Evolutionary conservation across 2,113 vertebrate species (phyloP), one percentile per base, ranked within the genome.

Genomic region (Gymnocephalus cernua): DNA sequence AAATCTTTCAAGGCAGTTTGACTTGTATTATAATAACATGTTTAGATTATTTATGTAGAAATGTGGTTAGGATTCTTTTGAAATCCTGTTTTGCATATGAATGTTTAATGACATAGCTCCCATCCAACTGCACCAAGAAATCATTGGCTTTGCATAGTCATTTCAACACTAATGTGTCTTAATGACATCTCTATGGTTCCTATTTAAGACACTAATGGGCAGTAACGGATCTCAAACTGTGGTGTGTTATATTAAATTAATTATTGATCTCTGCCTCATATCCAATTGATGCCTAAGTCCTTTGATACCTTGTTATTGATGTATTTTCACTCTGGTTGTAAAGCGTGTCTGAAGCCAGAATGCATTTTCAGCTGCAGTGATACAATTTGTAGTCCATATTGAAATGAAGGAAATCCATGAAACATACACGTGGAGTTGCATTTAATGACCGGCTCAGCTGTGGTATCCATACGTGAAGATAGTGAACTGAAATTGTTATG

Each of bases 201-300:
- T 66, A 80, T 84, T 91, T 84, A 78, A 83, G 84, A 83, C 66
- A 63, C 83, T 93, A 93, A 92, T 93, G 76, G 89, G 78, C 83
- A 89, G 84, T 91, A 90, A 92, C 79, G 80, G 83, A 85, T 89
- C 66, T 86, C 87, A 88, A 88, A 82, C 84, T 80, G 90, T 62
- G 81, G 83, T 82, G 62, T 84, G 86, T 92, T 86, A 86, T 86
- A 91, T 90, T 85, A 90, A 93, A 93, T 93, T 82, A 92, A 92
- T 91, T 88, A 92, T 92, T 74, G 90, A 93, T 93, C 83, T 16
- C 57, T 21, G 77, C 71, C 74, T 89, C 45, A 38, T 82, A 84
- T 59, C 84, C 74, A 63, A 91, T 89, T 86, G 83, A 85, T 79
- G 86, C 88, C 85, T 90, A 50, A 61, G 75, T 88, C 83, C 66